These are phyloP conservation scores for Myrmecophaga tridactyla DNA, from an alignment of 2,113 vertebrate species.

Conservation along the genomic window DNA sequence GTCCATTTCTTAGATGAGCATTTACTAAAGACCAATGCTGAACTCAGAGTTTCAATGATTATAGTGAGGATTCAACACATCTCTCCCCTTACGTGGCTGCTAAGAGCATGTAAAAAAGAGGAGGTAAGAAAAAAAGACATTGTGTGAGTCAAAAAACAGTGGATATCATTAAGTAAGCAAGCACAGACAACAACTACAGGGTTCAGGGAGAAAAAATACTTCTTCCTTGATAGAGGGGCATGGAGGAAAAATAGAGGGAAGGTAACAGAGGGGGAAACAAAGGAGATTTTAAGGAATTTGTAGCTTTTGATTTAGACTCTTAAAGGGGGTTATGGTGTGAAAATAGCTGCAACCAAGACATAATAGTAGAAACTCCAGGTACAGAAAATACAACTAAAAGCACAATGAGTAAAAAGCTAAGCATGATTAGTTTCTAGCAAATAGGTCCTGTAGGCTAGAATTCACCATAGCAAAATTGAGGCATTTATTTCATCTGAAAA, in stretches of 20 bases:
- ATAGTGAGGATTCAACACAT: neutral
- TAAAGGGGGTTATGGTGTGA: neutral
- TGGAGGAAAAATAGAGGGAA: neutral
- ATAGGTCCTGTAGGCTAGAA: neutral
- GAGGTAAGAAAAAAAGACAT: neutral
- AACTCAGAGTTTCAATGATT: neutral
- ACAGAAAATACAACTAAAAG: neutral
- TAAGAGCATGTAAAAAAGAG: neutral
- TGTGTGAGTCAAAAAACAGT: neutral
- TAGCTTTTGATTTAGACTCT: neutral
- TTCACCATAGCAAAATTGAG: neutral
- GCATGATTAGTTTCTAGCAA: neutral
- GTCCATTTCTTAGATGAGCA: neutral
- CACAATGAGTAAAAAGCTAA: neutral
- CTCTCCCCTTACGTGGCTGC: neutral
- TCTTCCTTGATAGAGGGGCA: neutral
- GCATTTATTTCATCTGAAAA: neutral
- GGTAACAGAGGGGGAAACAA: neutral
- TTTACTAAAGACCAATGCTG: neutral
- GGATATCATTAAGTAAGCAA: neutral
- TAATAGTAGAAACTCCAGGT: neutral
- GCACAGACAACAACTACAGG: neutral
- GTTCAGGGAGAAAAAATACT: neutral
- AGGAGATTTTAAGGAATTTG: neutral
- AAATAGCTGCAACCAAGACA: neutral